A percentile compares a stretch with the other conserved stretches of the same genome.
These are phyloP conservation scores for Yponomeuta cagnagella DNA, from an alignment of 2,888 invertebrate genomes.

Conservation along the genomic window DNA sequence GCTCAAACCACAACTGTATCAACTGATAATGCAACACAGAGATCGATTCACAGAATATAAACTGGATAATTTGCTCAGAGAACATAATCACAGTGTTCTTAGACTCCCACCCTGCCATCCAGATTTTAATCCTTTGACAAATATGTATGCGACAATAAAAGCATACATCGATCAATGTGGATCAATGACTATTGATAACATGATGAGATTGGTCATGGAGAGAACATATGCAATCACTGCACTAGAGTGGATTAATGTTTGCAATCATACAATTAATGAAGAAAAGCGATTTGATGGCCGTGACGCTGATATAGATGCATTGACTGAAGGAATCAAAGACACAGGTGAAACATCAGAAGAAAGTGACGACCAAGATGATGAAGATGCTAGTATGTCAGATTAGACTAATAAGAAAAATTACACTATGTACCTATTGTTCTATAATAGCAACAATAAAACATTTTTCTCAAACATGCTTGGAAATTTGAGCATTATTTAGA, in stretches of 20 bases:
- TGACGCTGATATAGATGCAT: not conserved
- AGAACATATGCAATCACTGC: slow-evolving; percentile 5
- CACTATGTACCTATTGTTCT: not conserved
- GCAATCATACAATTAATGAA: not conserved
- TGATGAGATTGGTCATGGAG: not conserved
- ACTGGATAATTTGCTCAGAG: slow-evolving; percentile 5
- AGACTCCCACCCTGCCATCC: slow-evolving; percentile 16
- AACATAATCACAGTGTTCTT: slow-evolving; percentile 9
- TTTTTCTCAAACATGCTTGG: too few species aligned
- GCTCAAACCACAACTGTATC: slow-evolving; percentile 17
- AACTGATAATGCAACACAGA: slow-evolving; percentile 11
- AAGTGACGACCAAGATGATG: slow-evolving; percentile 6
- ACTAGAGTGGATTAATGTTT: slow-evolving; percentile 3
- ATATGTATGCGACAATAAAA: slow-evolving; percentile 15
- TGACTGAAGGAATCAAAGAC: not conserved
- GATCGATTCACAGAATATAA: slow-evolving; percentile 8
- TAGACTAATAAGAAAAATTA: not conserved
- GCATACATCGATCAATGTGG: slow-evolving; percentile 14
- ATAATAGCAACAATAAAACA: not conserved
- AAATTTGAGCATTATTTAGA: too few species aligned
- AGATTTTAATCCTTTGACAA: slow-evolving; percentile 16
- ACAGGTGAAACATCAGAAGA: not conserved
- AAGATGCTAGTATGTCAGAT: slow-evolving; percentile 10
- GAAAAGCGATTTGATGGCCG: not conserved
- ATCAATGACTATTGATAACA: slow-evolving; percentile 13